Percentiles rank a stretch among this genome's conserved stretches.
These are phyloP conservation scores for Percopsis transmontana DNA, from an alignment of 2,113 vertebrate species.

Conservation along the genomic window DNA sequence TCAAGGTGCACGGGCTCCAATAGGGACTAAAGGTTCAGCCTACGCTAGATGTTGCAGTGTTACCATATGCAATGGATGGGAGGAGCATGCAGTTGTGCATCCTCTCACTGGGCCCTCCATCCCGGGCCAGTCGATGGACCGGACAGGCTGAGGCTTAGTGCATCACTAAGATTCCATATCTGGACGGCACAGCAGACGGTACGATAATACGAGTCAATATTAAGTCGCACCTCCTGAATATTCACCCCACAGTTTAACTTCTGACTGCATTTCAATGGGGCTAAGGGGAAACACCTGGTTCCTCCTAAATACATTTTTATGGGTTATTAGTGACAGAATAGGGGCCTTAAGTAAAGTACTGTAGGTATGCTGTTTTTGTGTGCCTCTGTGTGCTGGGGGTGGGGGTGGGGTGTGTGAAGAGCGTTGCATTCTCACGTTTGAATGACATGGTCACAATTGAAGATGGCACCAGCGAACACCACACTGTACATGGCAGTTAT, in stretches of 20 bases:
- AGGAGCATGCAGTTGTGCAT: slow-evolving; percentile 73
- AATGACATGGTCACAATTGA: slow-evolving; percentile 23
- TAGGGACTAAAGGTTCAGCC: slow-evolving; percentile 7
- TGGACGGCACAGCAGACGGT: slow-evolving; percentile 55
- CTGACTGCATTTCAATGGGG: slow-evolving; percentile 53
- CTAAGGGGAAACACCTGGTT: slow-evolving; percentile 18
- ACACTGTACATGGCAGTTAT: slow-evolving; percentile 31
- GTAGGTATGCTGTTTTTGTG: not conserved
- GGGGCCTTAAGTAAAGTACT: not conserved
- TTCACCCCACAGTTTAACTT: slow-evolving; percentile 51
- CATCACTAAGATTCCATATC: slow-evolving; percentile 63
- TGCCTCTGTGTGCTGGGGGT: not conserved
- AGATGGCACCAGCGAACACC: too few relatives aligned
- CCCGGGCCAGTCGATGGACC: slow-evolving; percentile 65
- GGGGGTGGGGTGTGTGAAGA: not conserved
- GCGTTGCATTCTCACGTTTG: slow-evolving; percentile 27
- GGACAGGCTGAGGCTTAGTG: slow-evolving; percentile 68
- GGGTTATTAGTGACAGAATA: slow-evolving; percentile 10
- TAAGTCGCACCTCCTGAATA: slow-evolving; percentile 62
- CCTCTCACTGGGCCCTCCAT: slow-evolving; percentile 67
- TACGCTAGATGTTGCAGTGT: slow-evolving; percentile 13
- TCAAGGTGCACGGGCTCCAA: slow-evolving; percentile 33
- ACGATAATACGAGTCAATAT: slow-evolving; percentile 60
- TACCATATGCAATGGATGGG: slow-evolving; percentile 71
- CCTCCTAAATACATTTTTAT: slow-evolving; percentile 22